These are phyloP conservation scores for Scaeva pyrastri DNA, from an alignment of 2,888 invertebrate genomes.

Conservation along the genomic window DNA sequence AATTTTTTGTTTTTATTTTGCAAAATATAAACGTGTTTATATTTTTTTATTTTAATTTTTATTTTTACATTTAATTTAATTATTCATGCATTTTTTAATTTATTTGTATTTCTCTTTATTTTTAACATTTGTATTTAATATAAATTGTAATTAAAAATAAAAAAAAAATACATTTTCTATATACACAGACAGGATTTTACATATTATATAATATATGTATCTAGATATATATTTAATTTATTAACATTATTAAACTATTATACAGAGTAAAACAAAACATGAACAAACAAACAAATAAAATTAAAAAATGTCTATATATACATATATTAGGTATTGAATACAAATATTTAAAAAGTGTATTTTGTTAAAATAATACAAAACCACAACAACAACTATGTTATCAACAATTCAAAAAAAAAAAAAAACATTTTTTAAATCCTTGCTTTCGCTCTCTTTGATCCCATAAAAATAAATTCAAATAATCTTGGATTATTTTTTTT, in stretches of 20 bases:
- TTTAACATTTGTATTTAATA: slow-evolving; percentile 57
- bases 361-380: slow-evolving; percentile 70
- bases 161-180: slow-evolving; percentile 54
- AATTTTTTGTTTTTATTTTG: background rate
- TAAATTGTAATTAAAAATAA: slow-evolving; percentile 56
- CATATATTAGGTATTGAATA: slow-evolving; percentile 66
- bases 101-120: slow-evolving; percentile 61
- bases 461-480: slow-evolving; percentile 33
- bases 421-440: slow-evolving; percentile 8
- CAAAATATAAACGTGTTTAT: background rate
- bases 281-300: background rate
- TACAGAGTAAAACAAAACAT: slow-evolving; percentile 52
- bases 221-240: slow-evolving; percentile 77
- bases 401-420: slow-evolving; percentile 57
- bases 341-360: slow-evolving; percentile 70
- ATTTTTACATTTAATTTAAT: slow-evolving; percentile 42
- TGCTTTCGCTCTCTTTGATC: slow-evolving; percentile 25
- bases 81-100: slow-evolving; percentile 57
- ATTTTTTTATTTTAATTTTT: background rate
- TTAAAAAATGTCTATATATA: slow-evolving; percentile 47
- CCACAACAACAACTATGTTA: slow-evolving; percentile 71
- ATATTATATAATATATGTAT: slow-evolving; percentile 76
- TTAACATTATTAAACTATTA: slow-evolving; percentile 77
- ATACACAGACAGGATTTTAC: slow-evolving; percentile 67
- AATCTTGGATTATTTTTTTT: slow-evolving; percentile 37